Percentiles rank a stretch among this genome's conserved stretches.
These are phyloP conservation scores for Molossus alvarezi DNA, from an alignment of 2,797 vertebrate genomes.

Conservation along the genomic window DNA sequence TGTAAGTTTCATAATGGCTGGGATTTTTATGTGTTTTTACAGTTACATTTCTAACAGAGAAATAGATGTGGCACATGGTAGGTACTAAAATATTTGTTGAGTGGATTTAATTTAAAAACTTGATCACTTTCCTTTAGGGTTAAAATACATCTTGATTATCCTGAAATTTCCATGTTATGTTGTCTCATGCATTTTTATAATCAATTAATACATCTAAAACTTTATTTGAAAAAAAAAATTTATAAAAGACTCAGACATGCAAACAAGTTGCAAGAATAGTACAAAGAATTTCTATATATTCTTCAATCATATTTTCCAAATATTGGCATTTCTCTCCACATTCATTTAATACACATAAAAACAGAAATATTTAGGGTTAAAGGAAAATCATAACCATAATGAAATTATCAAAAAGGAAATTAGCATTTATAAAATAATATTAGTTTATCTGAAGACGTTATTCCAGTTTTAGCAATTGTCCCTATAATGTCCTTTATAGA, in stretches of 20 bases:
- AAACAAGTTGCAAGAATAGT: neutral
- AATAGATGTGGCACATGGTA: neutral
- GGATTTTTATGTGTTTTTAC: neutral
- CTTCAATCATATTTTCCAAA: slow-evolving; percentile 14
- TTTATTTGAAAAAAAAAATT: slow-evolving; percentile 54
- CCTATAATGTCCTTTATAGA: neutral
- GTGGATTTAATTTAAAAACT: slow-evolving; percentile 1
- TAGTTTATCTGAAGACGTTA: neutral
- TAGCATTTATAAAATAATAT: neutral
- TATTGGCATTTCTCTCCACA: slow-evolving; percentile 16
- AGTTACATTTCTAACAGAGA: slow-evolving; percentile 10
- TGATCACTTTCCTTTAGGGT: neutral
- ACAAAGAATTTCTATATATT: neutral
- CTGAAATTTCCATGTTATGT: neutral
- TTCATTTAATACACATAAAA: neutral
- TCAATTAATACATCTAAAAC: neutral
- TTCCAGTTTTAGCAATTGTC: neutral
- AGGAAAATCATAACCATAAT: neutral
- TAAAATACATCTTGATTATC: neutral
- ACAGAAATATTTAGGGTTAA: slow-evolving; percentile 13
- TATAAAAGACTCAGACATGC: slow-evolving; percentile 8
- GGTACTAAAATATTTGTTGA: slow-evolving; percentile 7
- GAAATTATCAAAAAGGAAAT: neutral
- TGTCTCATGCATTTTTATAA: slow-evolving; percentile 26
- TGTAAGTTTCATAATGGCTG: neutral